A percentile compares a stretch with the other conserved stretches of the same genome.
These are phyloP conservation scores for Sander lucioperca DNA, from an alignment of 2,113 vertebrate species.

Conservation along the genomic window DNA sequence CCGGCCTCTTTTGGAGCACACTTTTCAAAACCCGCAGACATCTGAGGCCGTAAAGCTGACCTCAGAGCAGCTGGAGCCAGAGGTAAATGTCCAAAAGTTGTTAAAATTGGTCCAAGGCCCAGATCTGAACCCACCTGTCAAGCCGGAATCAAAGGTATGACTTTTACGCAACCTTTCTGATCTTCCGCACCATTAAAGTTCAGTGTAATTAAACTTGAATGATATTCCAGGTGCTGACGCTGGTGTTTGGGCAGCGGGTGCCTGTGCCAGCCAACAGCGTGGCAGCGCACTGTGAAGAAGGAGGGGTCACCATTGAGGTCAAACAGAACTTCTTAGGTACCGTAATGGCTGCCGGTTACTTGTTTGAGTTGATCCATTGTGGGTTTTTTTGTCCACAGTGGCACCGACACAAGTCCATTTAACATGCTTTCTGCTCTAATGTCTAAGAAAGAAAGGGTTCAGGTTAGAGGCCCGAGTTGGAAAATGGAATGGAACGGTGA, in stretches of 20 bases:
- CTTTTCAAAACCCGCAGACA: not conserved
- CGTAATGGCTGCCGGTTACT: constrained; percentile 27
- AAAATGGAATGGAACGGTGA: constrained; percentile 38
- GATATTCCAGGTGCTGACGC: constrained; percentile 44
- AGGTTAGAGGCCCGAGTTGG: constrained; percentile 31
- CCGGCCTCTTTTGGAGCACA: not conserved
- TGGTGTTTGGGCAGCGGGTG: constrained; percentile 25
- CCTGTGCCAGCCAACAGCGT: constrained; percentile 58
- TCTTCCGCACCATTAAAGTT: not conserved
- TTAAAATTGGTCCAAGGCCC: constrained; percentile 9
- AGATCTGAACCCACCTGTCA: constrained; percentile 30
- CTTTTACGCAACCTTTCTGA: no score
- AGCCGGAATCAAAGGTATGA: constrained; percentile 47
- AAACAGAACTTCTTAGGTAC: constrained; percentile 72
- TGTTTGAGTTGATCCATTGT: constrained; percentile 5
- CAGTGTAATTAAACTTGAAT: not conserved
- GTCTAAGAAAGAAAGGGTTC: constrained; percentile 28
- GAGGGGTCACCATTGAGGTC: constrained; percentile 63
- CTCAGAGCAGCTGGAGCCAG: not conserved
- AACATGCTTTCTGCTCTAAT: constrained; percentile 14
- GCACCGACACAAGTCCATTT: constrained; percentile 3
- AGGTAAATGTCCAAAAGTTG: not conserved
- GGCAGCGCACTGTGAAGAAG: constrained; percentile 63
- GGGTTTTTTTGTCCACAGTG: not conserved
- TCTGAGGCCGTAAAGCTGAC: not conserved